Evolutionary conservation across 2,113 vertebrate species (phyloP).

Genomic region (Arothron firmamentum): DNA sequence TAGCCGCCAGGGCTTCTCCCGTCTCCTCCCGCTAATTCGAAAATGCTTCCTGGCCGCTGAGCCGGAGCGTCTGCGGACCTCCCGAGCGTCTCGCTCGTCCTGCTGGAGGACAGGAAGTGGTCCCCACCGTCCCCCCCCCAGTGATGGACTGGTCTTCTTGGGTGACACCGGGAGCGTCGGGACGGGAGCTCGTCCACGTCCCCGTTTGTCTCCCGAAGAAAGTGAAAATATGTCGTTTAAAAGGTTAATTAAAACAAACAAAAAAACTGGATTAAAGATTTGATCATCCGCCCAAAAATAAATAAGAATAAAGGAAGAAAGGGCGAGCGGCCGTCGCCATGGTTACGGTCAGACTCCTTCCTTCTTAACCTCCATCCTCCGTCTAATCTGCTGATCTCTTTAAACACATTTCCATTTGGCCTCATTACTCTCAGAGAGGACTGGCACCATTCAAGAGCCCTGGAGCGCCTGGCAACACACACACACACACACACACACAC

Average conservation of each 20-base stretch:
- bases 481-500: no score
- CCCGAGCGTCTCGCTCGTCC: constrained; percentile 14
- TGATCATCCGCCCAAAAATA: not conserved
- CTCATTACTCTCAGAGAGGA: constrained; percentile 48
- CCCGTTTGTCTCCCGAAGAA: no score
- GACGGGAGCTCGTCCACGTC: no score
- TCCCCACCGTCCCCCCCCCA: constrained; percentile 1
- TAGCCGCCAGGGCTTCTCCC: constrained; percentile 54
- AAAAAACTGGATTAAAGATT: no score
- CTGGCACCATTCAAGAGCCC: constrained; percentile 43
- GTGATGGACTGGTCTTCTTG: constrained; percentile 51
- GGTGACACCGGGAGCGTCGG: no score
- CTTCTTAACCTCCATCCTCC: constrained; percentile 26
- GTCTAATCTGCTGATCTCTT: constrained; percentile 59
- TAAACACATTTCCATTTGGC: constrained; percentile 64
- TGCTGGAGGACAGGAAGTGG: constrained; percentile 28
- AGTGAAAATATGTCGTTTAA: no score
- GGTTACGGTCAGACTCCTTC: not conserved
- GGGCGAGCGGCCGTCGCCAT: not conserved
- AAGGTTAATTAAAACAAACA: no score
- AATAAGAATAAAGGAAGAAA: not conserved
- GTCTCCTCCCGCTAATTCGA: constrained; percentile 47
- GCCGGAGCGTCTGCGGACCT: constrained; percentile 23
- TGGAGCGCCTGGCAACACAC: constrained; percentile 38
- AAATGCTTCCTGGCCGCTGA: constrained; percentile 55